Evolutionary conservation across 2,113 vertebrate species (phyloP), one percentile per base, ranked within the genome.

Genomic region (Cinclus mexicanus): DNA sequence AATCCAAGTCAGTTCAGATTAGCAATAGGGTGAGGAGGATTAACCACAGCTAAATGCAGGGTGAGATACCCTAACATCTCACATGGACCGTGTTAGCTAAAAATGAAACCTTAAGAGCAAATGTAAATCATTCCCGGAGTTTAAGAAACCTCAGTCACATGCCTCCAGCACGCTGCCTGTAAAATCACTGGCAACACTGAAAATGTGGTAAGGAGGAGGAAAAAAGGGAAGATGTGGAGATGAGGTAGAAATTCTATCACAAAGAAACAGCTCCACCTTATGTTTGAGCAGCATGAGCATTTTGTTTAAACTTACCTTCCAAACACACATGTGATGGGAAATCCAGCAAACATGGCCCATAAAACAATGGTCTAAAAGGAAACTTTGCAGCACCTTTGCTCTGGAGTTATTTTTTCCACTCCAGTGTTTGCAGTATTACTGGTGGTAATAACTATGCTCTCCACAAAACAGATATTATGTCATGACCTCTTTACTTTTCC

Each of bases 391-490:
- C 67, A 90, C 49, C 70, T 78, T 63, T 53, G 53, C 64, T 84
- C 59, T 79, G 55, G 23, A 95, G 56, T 63, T 91, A 52, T 84
- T 95, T 94, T 93, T 83, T 83, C 89, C 83, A 86, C 64, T 86
- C 64, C 81, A 72, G 57, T 53, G 35, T 93, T 90, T 8, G 2
- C 77, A 90, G 50, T 63, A 79, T 91, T 91, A 83, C 71, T 83
- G 55, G 49, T 77, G 56, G 52, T 33, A 94, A 95, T 90, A 92
- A 87, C 92, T 82, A 46, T 35, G 50, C 70, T 95, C 75, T 83
- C 68, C 79, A 86, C 83, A 82, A 87, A 96, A 74, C 96, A 97
- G 94, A 97, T 95, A 81, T 92, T 93, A 68, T 89, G 93, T 93
- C 94, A 79, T 29, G 88, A 95, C 95, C 94, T 92, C 77, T 78